Percentiles rank a stretch among this genome's conserved stretches.
Conservation (phyloP, 2,797 vertebrate genomes). For the Bucorvus abyssinicus region DNA sequence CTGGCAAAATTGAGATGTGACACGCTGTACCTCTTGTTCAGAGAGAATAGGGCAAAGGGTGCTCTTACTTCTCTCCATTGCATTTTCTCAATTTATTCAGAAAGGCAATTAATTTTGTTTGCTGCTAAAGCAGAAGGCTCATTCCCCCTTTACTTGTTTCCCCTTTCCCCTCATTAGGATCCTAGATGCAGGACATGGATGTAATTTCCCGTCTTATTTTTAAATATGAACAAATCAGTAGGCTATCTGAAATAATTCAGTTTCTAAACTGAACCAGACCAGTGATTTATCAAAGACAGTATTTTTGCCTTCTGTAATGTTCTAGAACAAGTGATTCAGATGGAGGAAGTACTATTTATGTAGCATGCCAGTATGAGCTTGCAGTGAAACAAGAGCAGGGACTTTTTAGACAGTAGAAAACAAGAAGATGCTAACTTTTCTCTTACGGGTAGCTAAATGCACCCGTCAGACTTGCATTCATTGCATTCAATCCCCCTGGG, state of each 20-base stretch:
- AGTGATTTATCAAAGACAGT: neutral
- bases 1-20: neutral
- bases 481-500: neutral
- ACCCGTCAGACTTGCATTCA: neutral
- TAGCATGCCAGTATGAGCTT: neutral
- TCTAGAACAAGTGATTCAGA: neutral
- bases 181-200: neutral
- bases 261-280: neutral
- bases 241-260: neutral
- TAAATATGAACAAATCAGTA: neutral
- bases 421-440: neutral
- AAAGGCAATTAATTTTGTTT: neutral
- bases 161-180: neutral
- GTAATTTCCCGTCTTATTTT: neutral
- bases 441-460: neutral
- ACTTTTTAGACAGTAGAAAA: neutral
- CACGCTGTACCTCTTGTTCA: neutral
- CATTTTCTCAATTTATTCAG: neutral
- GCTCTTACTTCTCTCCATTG: neutral
- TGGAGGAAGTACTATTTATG: neutral
- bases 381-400: neutral
- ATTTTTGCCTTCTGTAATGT: neutral
- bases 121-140: neutral
- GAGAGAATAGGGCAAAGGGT: neutral
- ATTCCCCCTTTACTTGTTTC: neutral